phyloP scores from a whole-genome alignment of 2,797 vertebrate species.

The Phylloscopus collybita region DNA sequence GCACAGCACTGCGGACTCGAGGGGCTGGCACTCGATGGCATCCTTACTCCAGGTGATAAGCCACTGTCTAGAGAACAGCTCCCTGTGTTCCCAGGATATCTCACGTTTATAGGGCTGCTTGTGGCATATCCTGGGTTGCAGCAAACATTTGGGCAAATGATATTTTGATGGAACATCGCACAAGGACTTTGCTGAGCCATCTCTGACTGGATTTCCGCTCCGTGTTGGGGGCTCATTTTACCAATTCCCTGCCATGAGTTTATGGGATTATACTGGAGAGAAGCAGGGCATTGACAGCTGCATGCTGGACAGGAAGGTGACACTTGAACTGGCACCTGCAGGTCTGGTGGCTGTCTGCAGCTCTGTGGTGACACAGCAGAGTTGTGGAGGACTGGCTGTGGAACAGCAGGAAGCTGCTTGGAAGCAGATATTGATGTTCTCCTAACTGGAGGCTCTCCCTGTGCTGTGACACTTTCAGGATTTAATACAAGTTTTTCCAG shows the following conservation, averaged over 20 bases:
- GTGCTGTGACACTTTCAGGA: slow-evolving; percentile 13
- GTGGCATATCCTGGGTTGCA: slow-evolving; percentile 71
- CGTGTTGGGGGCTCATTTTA: slow-evolving; percentile 27
- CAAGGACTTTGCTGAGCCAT: slow-evolving; percentile 66
- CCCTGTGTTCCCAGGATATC: slow-evolving; percentile 53
- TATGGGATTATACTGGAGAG: slow-evolving; percentile 64
- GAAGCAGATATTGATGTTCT: slow-evolving; percentile 24
- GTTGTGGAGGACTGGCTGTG: slow-evolving; percentile 57
- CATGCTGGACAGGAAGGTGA: slow-evolving; percentile 73
- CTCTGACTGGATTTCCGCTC: slow-evolving; percentile 28
- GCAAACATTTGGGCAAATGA: slow-evolving; percentile 66
- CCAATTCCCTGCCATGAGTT: slow-evolving; percentile 74
- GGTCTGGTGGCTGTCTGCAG: slow-evolving; percentile 72
- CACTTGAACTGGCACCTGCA: slow-evolving; percentile 73
- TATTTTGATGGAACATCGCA: slow-evolving; percentile 60
- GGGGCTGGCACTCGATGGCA: slow-evolving; percentile 21
- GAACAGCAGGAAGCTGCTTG: slow-evolving; percentile 40
- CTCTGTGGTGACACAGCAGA: slow-evolving; percentile 63
- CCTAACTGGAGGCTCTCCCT: slow-evolving; percentile 35
- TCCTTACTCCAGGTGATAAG: slow-evolving; percentile 43
- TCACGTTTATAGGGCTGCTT: slow-evolving; percentile 62
- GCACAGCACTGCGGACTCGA: slow-evolving; percentile 61
- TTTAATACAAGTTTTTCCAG: slow-evolving; percentile 40
- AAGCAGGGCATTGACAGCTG: slow-evolving; percentile 72
- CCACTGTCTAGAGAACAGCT: slow-evolving; percentile 23